Base-by-base conservation (phyloP, 2,888 invertebrate species). In the Phengaris alcon region DNA sequence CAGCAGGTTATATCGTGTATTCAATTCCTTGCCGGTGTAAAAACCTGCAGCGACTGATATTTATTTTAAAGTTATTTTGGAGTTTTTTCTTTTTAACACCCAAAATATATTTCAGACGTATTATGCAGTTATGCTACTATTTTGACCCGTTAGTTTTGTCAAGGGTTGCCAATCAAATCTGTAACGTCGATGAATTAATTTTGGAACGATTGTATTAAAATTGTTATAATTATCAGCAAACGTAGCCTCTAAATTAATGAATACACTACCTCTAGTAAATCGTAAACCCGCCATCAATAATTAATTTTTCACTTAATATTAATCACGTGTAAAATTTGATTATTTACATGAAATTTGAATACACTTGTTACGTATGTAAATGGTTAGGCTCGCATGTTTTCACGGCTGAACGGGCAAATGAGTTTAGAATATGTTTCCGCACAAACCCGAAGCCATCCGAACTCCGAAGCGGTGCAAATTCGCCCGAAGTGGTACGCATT, bases 341-440 rank as follows among this genome's bases (percentile, higher is more conserved):
- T 48, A 69, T 69, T n/a, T n/a, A 70, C 48, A 72, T 72, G 51
- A 54, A 70, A 72, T 52, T 54, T 72, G 54, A 72, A 72, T 54
- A 70, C 10, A 52, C 70, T 54, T 52, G 72, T 54, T 72, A 72
- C 10, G 52, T 72, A 72, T 72, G 72, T 44, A 44, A 72, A 72
- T 54, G 54, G 51, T 15, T 54, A 12, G 10, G 12, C 15, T 12
- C 15, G 70, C 51, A 54, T 54, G 72, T 54, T 70, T 22, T 52
- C 54, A 6, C 8, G 35, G 72, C 6, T 22, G 54, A 35, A 12
- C 12, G 64, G 12, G 13, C 10, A 44, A 64, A 35, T 13, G 35
- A 35, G 35, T 13, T 44, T 64, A 44, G 35, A 12, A 35, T 6
- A 6, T 9, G 2, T 64, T 64, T 13, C 64, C 59, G 6, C 35